Conservation (phyloP, 1,140 invertebrate genomes). For the Anastrepha obliqua region DNA sequence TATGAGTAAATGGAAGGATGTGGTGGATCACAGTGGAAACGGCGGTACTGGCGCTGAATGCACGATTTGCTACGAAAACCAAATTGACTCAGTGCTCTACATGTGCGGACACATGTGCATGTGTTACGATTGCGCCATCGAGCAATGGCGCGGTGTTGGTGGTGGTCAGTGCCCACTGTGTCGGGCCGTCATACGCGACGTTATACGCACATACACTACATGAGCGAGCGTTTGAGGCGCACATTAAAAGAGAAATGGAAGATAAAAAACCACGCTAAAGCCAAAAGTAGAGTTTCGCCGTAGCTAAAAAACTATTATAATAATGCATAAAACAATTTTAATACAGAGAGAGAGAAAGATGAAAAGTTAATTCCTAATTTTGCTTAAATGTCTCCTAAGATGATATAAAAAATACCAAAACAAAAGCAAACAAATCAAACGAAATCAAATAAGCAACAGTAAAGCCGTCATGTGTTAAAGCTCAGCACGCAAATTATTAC, state of each 20-base stretch:
- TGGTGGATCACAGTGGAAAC: slow-evolving; percentile 61
- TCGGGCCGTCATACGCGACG: slow-evolving; percentile 92
- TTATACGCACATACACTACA: slow-evolving; percentile 95
- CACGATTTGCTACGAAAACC: slow-evolving; percentile 95
- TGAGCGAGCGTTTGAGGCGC: slow-evolving; percentile 65
- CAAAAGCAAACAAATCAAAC: background rate
- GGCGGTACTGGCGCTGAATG: slow-evolving; percentile 80
- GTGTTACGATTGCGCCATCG: slow-evolving; percentile 96
- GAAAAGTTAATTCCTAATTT: slow-evolving; percentile 39
- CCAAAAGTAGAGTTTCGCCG: slow-evolving; percentile 5
- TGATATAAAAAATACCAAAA: background rate
- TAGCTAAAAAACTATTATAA: background rate
- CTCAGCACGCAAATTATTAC: slow-evolving; percentile 3
- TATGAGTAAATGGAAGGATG: slow-evolving; percentile 63
- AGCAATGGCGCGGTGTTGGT: slow-evolving; percentile 92
- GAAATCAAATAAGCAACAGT: background rate
- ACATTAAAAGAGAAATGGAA: background rate
- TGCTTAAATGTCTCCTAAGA: slow-evolving; percentile 3
- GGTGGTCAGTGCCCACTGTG: slow-evolving; percentile 96
- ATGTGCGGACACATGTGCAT: slow-evolving; percentile 99
- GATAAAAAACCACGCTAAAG: background rate
- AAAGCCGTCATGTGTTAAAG: slow-evolving; percentile 23
- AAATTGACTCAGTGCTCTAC: slow-evolving; percentile 94
- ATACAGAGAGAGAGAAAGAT: background rate
- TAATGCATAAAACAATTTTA: background rate